Evolutionary conservation across 1,140 invertebrate genomes (phyloP).

Genomic region (Drosophila pseudoobscura): DNA sequence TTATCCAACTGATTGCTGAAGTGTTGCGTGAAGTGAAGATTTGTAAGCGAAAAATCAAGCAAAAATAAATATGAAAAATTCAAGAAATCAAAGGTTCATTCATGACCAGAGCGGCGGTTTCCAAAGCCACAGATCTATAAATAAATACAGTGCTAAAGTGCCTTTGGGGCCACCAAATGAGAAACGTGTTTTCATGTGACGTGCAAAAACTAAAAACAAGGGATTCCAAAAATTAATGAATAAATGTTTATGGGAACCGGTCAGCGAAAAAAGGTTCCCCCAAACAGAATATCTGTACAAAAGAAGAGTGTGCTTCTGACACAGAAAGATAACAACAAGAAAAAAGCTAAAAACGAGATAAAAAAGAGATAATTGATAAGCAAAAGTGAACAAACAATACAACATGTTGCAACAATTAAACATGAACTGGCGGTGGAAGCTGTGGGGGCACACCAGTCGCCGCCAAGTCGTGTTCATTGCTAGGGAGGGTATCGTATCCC

Average conservation of each 20-base stretch:
- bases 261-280: slow-evolving; percentile 21
- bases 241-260: slow-evolving; percentile 33
- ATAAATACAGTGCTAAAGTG: slow-evolving; percentile 50
- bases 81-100: slow-evolving; percentile 61
- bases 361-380: slow-evolving; percentile 53
- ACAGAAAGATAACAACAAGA: slow-evolving; percentile 74
- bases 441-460: slow-evolving; percentile 22
- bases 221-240: slow-evolving; percentile 27
- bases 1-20: slow-evolving; percentile 72
- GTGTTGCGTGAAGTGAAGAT: slow-evolving; percentile 62
- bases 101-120: slow-evolving; percentile 46
- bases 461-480: slow-evolving; percentile 50
- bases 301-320: slow-evolving; percentile 42
- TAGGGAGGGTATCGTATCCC: slow-evolving; percentile 13
- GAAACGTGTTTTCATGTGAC: slow-evolving; percentile 65
- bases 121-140: slow-evolving; percentile 52
- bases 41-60: slow-evolving; percentile 41
- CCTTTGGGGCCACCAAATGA: slow-evolving; percentile 21
- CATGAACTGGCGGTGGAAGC: slow-evolving; percentile 40
- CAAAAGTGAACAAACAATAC: slow-evolving; percentile 49
- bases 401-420: slow-evolving; percentile 60
- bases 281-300: slow-evolving; percentile 34
- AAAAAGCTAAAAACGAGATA: slow-evolving; percentile 49
- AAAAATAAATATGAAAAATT: slow-evolving; percentile 24
- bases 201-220: slow-evolving; percentile 43